phyloP scores from a whole-genome alignment of 2,113 vertebrate genomes.

The Lethenteron camtschaticum region DNA sequence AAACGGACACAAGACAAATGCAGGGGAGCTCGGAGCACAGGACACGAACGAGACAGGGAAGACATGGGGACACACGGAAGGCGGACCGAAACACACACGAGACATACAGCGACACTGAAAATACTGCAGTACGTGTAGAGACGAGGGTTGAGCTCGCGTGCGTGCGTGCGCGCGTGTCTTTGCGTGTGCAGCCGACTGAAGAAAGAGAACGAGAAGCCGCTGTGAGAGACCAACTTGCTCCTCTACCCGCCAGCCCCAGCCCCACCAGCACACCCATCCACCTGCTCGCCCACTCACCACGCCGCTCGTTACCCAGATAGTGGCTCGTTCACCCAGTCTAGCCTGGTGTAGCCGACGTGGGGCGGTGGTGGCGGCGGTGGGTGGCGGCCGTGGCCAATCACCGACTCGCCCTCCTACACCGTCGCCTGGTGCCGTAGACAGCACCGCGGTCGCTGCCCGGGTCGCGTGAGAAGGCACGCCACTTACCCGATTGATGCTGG shows the following conservation, averaged over 20 bases:
- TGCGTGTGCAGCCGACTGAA: slow-evolving; percentile 60
- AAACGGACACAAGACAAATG: background rate
- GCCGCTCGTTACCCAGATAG: slow-evolving; percentile 7
- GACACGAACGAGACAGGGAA: background rate
- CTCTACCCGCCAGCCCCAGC: slow-evolving; percentile 15
- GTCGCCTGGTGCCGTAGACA: too few relatives aligned
- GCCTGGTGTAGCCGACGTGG: too few relatives aligned
- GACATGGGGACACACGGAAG: too few relatives aligned
- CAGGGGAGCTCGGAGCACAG: background rate
- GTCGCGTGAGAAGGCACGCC: too few relatives aligned
- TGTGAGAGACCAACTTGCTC: slow-evolving; percentile 37
- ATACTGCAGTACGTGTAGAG: background rate
- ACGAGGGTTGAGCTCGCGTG: background rate
- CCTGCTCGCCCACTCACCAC: slow-evolving; percentile 11
- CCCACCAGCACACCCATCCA: slow-evolving; percentile 17
- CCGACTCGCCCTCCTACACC: too few relatives aligned
- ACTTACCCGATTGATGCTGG: too few relatives aligned
- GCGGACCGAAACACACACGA: background rate
- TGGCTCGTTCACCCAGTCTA: too few relatives aligned
- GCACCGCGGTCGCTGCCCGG: too few relatives aligned
- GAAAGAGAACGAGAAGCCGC: slow-evolving; percentile 92
- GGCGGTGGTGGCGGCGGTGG: too few relatives aligned
- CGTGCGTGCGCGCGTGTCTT: slow-evolving; percentile 9
- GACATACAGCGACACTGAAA: background rate
- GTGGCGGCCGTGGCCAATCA: too few relatives aligned